These are phyloP conservation scores for Bruchidius siliquastri DNA, from an alignment of 2,888 invertebrate genomes.

Conservation along the genomic window DNA sequence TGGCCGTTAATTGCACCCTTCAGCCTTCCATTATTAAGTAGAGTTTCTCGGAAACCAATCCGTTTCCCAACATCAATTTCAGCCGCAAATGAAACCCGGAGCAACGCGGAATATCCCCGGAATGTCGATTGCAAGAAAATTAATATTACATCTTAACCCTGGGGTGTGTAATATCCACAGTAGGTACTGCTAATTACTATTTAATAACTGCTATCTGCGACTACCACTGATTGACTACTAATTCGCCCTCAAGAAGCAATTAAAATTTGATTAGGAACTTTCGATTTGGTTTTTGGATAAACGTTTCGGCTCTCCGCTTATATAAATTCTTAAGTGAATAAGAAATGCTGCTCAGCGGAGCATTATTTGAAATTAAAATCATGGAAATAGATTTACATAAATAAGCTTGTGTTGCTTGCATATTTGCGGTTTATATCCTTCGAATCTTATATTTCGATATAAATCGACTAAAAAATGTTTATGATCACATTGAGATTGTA, in stretches of 20 bases:
- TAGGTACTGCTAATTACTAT: slow-evolving; percentile 46
- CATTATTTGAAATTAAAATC: neutral
- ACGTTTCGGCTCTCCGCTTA: neutral
- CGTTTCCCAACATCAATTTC: neutral
- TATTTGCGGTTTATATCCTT: no score
- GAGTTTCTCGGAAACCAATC: neutral
- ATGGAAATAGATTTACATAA: neutral
- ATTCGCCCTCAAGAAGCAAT: slow-evolving; percentile 45
- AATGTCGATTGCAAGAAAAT: slow-evolving; percentile 31
- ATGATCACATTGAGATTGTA: no score
- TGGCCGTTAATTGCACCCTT: neutral
- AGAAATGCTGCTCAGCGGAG: neutral
- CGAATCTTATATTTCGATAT: no score
- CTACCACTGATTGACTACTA: slow-evolving; percentile 48
- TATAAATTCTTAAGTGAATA: neutral
- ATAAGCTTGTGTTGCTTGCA: no score
- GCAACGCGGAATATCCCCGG: slow-evolving; percentile 4
- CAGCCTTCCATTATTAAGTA: neutral
- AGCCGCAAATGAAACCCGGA: neutral
- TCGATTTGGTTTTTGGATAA: neutral
- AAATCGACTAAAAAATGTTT: no score
- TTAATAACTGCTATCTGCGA: slow-evolving; percentile 45
- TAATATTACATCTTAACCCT: slow-evolving; percentile 45
- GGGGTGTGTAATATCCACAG: slow-evolving; percentile 40
- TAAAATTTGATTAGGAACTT: slow-evolving; percentile 43